Base-by-base conservation (phyloP, 2,797 vertebrate genomes). In the Gallinago stenura region DNA sequence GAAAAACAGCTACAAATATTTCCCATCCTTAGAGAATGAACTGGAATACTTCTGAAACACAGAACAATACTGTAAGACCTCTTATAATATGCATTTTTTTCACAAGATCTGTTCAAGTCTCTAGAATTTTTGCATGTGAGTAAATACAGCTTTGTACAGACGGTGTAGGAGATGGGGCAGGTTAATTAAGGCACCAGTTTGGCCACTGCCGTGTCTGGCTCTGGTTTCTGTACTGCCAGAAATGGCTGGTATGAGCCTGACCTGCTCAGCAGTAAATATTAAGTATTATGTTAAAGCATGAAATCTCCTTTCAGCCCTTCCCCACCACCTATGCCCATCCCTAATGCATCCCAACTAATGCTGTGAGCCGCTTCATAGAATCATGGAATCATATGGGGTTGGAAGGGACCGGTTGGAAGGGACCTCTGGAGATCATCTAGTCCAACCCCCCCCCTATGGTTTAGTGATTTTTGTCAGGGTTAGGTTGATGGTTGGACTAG, bases 111-210 rank as follows among this genome's bases (percentile, higher is more conserved):
- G 0, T 33, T 50, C 26, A 45, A 13, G 17, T 54, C 18, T 66
- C 33, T 21, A 12, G 15, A 46, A 46, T 60, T 26, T 58, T 66
- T 77, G 33, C 12, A 8, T 5, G 58, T 62, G 26, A 72, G 16
- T 37, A 41, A 60, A 65, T 18, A 22, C 30, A 65, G 22, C 9
- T 60, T 51, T 75, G 26, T 39, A 10, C 1, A 1, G 43, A 17
- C 0, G 0, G 16, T 2, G 3, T 30, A 20, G 26, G 43, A 83
- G 68, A 21, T 45, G 54, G 69, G 12, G 7, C 35, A 21, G 48
- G 39, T 30, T 48, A 31, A 21, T 64, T 20, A 54, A 69, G 25
- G 28, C 15, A 9, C 26, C 26, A 33, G 14, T 17, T 58, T 48
- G 50, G 53, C 39, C 22, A 12, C 24, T 56, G 41, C 15, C 20